Percentiles rank a stretch among this genome's conserved stretches.
Evolutionary conservation across 2,797 vertebrate genomes (phyloP).

Genomic region (Sebastes glaucus): DNA sequence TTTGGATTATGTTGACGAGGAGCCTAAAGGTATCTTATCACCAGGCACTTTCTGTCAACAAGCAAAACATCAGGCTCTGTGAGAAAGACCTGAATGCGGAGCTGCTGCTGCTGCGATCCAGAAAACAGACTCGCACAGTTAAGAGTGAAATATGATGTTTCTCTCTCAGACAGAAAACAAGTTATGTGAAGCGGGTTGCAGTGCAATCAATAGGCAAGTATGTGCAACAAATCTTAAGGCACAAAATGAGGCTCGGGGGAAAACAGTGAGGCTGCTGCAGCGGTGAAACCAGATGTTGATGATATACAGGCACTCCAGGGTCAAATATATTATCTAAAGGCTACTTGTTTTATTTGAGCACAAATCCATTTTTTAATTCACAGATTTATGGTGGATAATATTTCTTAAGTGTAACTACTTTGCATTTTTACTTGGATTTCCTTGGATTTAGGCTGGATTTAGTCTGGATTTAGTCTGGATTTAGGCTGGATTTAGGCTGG

Average conservation of each 20-base stretch:
- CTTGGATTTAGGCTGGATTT: background rate
- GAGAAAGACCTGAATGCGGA: background rate
- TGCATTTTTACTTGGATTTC: background rate
- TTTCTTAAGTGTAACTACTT: background rate
- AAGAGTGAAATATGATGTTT: constrained; percentile 42
- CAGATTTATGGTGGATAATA: background rate
- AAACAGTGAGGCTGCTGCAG: background rate
- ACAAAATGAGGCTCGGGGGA: constrained; percentile 7
- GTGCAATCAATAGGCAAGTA: background rate
- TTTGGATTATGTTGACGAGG: background rate
- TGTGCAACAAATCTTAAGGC: constrained; percentile 34
- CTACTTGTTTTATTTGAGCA: constrained; percentile 14
- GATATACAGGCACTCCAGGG: constrained; percentile 20
- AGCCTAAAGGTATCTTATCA: background rate
- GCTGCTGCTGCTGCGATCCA: constrained; percentile 8
- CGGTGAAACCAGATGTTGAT: constrained; percentile 61
- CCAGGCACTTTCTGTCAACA: constrained; percentile 6
- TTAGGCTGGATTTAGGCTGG: too few species aligned
- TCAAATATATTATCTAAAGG: constrained; percentile 32
- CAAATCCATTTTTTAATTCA: background rate
- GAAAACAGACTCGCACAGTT: background rate
- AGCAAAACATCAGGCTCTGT: background rate
- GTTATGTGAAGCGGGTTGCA: constrained; percentile 1
- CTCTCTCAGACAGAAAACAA: constrained; percentile 3
- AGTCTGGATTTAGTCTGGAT: background rate